Evolutionary conservation across 2,888 invertebrate genomes (phyloP).

Genomic region (Ferdinandea cuprea): DNA sequence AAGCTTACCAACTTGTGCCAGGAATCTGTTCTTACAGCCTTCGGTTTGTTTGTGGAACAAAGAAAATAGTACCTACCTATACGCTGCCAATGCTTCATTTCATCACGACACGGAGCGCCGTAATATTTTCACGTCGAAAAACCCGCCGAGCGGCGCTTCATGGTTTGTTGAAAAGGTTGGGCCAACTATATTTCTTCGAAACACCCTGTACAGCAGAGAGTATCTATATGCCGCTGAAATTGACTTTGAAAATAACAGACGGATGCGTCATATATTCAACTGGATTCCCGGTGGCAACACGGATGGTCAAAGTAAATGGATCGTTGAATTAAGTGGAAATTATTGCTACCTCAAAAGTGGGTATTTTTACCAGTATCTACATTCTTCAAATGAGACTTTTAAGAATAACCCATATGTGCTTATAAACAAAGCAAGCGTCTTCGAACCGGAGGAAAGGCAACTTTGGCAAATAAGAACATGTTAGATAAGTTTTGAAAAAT

Average conservation of each 20-base stretch:
- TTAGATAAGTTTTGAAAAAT: too few relatives aligned
- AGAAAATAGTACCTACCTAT: not conserved
- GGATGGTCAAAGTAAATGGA: constrained; percentile 38
- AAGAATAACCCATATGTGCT: constrained; percentile 25
- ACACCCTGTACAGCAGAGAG: not conserved
- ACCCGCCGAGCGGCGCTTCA: not conserved
- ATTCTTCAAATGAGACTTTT: constrained; percentile 11
- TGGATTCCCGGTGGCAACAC: constrained; percentile 41
- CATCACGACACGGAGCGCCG: constrained; percentile 20
- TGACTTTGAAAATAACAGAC: not conserved
- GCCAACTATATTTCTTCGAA: constrained; percentile 17
- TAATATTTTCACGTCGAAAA: constrained; percentile 3
- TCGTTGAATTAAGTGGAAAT: constrained; percentile 30
- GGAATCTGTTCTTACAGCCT: constrained; percentile 35
- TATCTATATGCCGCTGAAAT: constrained; percentile 28
- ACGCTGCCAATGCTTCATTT: not conserved
- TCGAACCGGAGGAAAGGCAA: not conserved
- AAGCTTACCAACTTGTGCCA: constrained; percentile 35
- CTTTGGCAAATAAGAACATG: constrained; percentile 44
- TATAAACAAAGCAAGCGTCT: constrained; percentile 22
- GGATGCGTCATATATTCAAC: constrained; percentile 18
- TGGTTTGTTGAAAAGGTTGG: not conserved
- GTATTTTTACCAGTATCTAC: constrained; percentile 29
- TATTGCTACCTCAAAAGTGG: constrained; percentile 30
- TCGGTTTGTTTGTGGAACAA: constrained; percentile 48